Conservation (phyloP, 2,113 vertebrate species). For the Spermophilus dauricus region DNA sequence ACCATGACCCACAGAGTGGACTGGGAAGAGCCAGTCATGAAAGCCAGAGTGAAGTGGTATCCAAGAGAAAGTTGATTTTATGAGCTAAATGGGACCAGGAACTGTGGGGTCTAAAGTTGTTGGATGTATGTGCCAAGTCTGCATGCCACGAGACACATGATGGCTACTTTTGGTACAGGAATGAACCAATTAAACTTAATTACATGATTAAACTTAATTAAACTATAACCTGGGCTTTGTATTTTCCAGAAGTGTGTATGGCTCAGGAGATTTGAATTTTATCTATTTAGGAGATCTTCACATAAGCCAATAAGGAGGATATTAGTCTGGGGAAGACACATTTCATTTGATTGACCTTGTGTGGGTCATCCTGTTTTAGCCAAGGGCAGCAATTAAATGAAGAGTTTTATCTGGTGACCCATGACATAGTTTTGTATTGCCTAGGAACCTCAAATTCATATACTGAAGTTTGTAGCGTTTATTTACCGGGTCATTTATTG, state of each 20-base stretch:
- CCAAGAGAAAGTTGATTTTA: background rate
- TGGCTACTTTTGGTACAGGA: background rate
- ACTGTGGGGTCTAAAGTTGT: background rate
- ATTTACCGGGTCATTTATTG: background rate
- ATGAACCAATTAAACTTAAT: constrained; percentile 59
- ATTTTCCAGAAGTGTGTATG: constrained; percentile 17
- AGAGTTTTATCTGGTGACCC: background rate
- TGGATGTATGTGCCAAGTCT: background rate
- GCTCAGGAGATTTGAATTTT: constrained; percentile 36
- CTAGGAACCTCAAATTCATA: background rate
- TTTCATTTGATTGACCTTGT: background rate
- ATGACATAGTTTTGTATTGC: background rate
- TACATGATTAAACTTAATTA: constrained; percentile 64
- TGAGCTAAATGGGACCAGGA: background rate
- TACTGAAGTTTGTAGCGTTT: background rate
- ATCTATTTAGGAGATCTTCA: background rate
- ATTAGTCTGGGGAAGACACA: background rate
- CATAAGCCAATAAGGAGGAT: background rate
- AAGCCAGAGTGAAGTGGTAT: background rate
- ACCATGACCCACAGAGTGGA: background rate
- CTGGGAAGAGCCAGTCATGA: background rate
- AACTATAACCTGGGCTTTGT: constrained; percentile 52
- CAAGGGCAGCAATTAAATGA: background rate
- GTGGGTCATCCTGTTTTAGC: background rate
- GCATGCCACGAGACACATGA: background rate